phyloP scores from a whole-genome alignment of 2,888 invertebrate species.

The Perizoma affinitatum region DNA sequence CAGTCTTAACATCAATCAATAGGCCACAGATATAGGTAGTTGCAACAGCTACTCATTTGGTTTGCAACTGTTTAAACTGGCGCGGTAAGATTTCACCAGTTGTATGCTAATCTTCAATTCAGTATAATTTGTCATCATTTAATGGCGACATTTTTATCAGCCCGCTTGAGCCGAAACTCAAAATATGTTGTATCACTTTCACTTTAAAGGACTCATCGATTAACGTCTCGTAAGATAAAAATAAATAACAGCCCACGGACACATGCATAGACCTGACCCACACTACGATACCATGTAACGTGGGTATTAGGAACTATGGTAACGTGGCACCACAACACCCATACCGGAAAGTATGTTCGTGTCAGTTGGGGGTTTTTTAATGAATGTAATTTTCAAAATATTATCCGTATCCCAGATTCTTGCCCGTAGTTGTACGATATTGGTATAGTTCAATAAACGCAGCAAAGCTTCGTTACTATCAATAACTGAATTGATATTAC shows the following conservation, averaged over 20 bases:
- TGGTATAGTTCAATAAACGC: constrained; percentile 20
- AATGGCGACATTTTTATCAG: constrained; percentile 55
- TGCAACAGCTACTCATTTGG: constrained; percentile 24
- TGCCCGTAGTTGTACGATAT: background rate
- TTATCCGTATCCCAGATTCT: too few relatives aligned
- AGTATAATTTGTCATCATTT: constrained; percentile 48
- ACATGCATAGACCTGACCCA: too few relatives aligned
- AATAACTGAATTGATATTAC: constrained; percentile 61
- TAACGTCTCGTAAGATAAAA: too few relatives aligned
- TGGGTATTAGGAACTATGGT: too few relatives aligned
- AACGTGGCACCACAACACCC: too few relatives aligned
- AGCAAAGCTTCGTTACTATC: background rate
- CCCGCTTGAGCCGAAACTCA: constrained; percentile 39
- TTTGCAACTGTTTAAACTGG: constrained; percentile 50
- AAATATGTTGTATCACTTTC: constrained; percentile 44
- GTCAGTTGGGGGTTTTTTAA: too few relatives aligned
- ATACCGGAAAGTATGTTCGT: too few relatives aligned
- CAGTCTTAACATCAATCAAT: background rate
- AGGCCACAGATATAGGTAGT: background rate
- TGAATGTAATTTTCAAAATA: too few relatives aligned
- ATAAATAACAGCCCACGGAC: too few relatives aligned
- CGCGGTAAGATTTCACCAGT: constrained; percentile 61
- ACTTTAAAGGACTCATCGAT: constrained; percentile 29
- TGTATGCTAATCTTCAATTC: constrained; percentile 64
- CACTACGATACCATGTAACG: too few relatives aligned